Evolutionary conservation across 2,888 invertebrate genomes (phyloP).

Genomic region (Drosophila putrida): DNA sequence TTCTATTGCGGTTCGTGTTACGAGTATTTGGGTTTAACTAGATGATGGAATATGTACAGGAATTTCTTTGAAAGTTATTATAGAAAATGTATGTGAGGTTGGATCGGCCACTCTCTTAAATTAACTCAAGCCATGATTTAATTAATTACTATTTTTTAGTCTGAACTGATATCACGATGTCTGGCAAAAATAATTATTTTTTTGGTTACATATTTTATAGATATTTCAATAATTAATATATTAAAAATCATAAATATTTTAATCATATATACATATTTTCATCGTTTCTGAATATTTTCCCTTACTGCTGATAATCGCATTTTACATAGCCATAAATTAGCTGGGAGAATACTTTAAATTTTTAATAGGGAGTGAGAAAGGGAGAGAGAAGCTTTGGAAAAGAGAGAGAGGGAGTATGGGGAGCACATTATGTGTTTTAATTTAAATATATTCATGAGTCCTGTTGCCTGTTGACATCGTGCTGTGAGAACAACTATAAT

Average conservation of each 20-base stretch:
- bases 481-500: slow-evolving; percentile 60
- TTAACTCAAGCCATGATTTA: not conserved
- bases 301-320: slow-evolving; percentile 7
- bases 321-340: slow-evolving; percentile 29
- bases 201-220: too few species aligned
- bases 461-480: slow-evolving; percentile 66
- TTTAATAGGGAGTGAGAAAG: not conserved
- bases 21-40: not conserved
- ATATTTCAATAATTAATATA: not conserved
- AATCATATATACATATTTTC: not conserved
- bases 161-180: too few species aligned
- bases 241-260: not conserved
- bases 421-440: slow-evolving; percentile 47
- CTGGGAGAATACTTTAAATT: slow-evolving; percentile 22
- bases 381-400: not conserved
- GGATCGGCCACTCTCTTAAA: not conserved
- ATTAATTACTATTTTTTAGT: not conserved
- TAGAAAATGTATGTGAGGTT: not conserved
- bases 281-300: not conserved
- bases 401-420: too few species aligned
- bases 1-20: slow-evolving; percentile 18
- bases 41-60: not conserved
- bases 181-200: too few species aligned
- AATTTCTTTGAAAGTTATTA: not conserved
- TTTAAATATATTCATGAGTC: slow-evolving; percentile 74